Evolutionary conservation across 2,888 invertebrate genomes (phyloP).

Genomic region (Lysandra bellargus): DNA sequence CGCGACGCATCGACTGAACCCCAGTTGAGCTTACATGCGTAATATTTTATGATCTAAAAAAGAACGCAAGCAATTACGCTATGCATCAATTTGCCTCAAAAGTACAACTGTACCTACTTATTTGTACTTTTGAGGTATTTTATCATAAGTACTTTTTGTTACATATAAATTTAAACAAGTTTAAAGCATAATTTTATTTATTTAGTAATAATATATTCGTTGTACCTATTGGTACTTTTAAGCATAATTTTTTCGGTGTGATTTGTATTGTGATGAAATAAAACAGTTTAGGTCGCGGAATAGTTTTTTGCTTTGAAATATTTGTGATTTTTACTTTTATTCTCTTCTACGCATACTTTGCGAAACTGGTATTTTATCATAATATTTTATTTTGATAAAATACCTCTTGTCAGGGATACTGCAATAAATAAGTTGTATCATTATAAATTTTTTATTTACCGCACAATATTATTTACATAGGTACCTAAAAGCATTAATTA

Average conservation of each 20-base stretch:
- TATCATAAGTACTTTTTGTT: background rate
- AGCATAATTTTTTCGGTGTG: background rate
- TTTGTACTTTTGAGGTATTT: too few species aligned
- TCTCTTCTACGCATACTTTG: background rate
- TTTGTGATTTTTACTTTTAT: too few species aligned
- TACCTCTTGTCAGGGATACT: background rate
- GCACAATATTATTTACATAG: conserved; percentile 21
- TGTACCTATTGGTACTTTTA: background rate
- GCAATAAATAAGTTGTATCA: background rate
- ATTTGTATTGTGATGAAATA: background rate
- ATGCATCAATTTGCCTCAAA: too few species aligned
- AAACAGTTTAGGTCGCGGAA: too few species aligned
- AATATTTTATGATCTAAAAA: too few species aligned
- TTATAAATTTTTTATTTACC: conserved; percentile 15
- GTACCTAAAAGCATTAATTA: conserved; percentile 23
- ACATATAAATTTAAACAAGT: background rate
- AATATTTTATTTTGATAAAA: too few species aligned
- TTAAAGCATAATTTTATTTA: background rate
- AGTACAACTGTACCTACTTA: too few species aligned
- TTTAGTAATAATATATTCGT: background rate
- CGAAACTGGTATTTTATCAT: background rate
- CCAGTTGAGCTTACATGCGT: too few species aligned
- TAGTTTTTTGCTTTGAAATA: background rate
- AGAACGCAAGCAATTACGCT: too few species aligned
- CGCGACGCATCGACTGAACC: too few species aligned